Evolutionary conservation across 2,113 vertebrate genomes (phyloP), one percentile per base, ranked within the genome.

Genomic region (Cygnus atratus): DNA sequence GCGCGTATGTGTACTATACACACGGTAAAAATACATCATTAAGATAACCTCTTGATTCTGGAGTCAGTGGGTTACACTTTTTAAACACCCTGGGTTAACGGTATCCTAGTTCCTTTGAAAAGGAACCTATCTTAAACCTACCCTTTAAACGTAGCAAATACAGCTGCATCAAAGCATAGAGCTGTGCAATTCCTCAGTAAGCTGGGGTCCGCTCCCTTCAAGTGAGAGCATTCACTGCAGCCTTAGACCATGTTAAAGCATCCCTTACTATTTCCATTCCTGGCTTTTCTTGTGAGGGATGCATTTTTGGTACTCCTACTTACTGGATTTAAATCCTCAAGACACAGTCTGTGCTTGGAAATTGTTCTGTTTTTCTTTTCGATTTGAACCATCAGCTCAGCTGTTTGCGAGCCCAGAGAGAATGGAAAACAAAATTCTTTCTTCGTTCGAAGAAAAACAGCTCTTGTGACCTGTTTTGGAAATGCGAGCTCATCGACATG

Each of bases 351-450:
- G 29, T 26, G 33, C 80, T 62, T 67, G 70, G 46, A 96, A 89
- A 84, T 50, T 33, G 46, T 21, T 86, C 87, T 95, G 63, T 77
- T 93, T 94, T 93, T 88, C 90, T 92, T 93, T 83, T 59, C 58
- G 25, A 59, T 74, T 70, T 88, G 52, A 92, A 77, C 76, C 12
- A 2, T 90, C 81, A 68, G 54, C 48, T 93, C 70, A 70, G 73
- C 74, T 97, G 62, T 89, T 85, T 90, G 62, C 1, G 4, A 91
- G 93, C 59, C 86, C 95, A 79, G 72, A 84, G 77, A 95, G 74
- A 79, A 93, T 25, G 74, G 79, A 92, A 91, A 96, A 93, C 66
- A 89, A 90, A 93, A 76, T 93, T 83, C 61, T 61, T 94, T 63
- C 83, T 71, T 50, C 33, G 0, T 63, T 91, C 70, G 88, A 81